Conservation (phyloP, 1,140 invertebrate species). For the Heliconius hermathena region DNA sequence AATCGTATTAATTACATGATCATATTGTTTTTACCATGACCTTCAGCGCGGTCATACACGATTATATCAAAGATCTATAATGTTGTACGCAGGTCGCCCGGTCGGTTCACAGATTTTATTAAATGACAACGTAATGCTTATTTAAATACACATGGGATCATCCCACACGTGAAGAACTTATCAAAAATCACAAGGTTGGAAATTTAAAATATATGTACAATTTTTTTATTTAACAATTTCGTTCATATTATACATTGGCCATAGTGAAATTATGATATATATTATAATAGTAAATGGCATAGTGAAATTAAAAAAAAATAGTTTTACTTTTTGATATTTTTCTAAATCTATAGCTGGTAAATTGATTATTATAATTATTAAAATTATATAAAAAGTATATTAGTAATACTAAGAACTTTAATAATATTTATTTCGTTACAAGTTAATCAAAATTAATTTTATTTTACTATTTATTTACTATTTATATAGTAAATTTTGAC, state of each 20-base stretch:
- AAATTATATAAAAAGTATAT: no score
- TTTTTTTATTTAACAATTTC: neutral
- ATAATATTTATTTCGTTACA: no score
- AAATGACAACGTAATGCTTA: slow-evolving; percentile 22
- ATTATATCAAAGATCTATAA: slow-evolving; percentile 65
- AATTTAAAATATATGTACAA: neutral
- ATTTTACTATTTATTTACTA: no score
- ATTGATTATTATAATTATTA: no score
- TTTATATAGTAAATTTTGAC: no score
- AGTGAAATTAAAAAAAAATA: no score
- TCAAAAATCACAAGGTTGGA: slow-evolving; percentile 18
- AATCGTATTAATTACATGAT: slow-evolving; percentile 62
- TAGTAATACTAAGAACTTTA: no score
- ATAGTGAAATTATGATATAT: neutral
- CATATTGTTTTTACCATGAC: slow-evolving; percentile 63
- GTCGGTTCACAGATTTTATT: slow-evolving; percentile 41
- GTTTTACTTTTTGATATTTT: no score
- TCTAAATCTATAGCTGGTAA: no score
- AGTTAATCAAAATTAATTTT: no score
- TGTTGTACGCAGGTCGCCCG: slow-evolving; percentile 59
- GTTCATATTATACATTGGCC: no score
- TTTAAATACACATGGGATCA: slow-evolving; percentile 28
- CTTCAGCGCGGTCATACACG: slow-evolving; percentile 65
- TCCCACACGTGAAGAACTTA: neutral
- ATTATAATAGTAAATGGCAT: no score